Evolutionary conservation across 2,888 invertebrate genomes (phyloP).

Genomic region (Cantharis rufa): DNA sequence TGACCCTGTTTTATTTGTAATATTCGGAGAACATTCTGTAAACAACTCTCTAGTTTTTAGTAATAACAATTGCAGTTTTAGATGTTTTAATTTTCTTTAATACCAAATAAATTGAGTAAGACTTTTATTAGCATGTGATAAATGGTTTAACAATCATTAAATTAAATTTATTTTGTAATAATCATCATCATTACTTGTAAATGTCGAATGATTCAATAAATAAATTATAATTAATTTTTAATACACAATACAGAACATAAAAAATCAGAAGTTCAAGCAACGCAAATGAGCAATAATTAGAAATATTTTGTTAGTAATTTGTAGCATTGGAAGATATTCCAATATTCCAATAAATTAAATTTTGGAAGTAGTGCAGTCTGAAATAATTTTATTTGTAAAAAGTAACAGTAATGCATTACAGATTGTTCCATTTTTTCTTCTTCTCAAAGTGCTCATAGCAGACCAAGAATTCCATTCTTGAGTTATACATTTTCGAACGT

Average conservation of each 20-base stretch:
- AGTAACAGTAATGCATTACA: no score
- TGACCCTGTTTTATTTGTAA: no score
- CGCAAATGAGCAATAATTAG: background rate
- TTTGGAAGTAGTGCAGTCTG: no score
- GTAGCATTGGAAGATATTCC: background rate
- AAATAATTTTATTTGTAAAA: no score
- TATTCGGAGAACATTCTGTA: no score
- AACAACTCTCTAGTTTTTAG: no score
- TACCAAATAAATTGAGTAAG: background rate
- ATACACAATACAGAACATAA: background rate
- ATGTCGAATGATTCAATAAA: background rate
- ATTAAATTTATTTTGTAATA: background rate
- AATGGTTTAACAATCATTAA: background rate
- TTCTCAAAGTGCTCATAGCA: no score
- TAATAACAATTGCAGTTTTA: no score
- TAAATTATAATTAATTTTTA: background rate
- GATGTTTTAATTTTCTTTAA: background rate
- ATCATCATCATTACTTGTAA: background rate
- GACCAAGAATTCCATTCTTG: no score
- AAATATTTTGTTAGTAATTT: background rate
- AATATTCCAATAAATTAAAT: no score
- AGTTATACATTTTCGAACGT: no score
- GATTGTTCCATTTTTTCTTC: no score
- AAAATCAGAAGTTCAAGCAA: background rate
- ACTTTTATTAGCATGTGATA: background rate